These are phyloP conservation scores for Diorhabda sublineata DNA, from an alignment of 1,140 invertebrate species.

Conservation along the genomic window DNA sequence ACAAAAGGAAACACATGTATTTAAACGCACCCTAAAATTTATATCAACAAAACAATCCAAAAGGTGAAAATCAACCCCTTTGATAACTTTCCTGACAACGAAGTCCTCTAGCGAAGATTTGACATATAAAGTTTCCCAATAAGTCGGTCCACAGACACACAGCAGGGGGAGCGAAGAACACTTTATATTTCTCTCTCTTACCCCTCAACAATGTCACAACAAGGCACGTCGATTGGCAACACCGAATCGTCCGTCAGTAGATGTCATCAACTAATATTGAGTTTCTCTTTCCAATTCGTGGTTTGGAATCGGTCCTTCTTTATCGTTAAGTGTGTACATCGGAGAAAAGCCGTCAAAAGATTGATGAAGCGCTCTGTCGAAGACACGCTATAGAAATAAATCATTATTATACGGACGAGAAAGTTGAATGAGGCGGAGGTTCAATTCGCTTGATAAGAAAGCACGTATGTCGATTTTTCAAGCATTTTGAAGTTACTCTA, in stretches of 20 bases:
- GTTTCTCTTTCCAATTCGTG: background rate
- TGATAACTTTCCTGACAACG: background rate
- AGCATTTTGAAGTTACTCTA: background rate
- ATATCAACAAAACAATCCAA: background rate
- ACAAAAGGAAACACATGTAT: no score
- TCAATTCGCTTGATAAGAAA: background rate
- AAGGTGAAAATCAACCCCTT: constrained; percentile 1
- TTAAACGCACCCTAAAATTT: background rate
- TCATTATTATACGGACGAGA: constrained; percentile 20
- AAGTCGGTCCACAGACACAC: constrained; percentile 17
- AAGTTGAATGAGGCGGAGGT: background rate
- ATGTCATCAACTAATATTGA: constrained; percentile 25
- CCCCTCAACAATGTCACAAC: constrained; percentile 30
- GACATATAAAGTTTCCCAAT: constrained; percentile 24
- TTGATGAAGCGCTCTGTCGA: constrained; percentile 32
- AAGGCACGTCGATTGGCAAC: constrained; percentile 34
- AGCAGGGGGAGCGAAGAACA: constrained; percentile 10
- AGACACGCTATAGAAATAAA: constrained; percentile 30
- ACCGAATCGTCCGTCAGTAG: constrained; percentile 30
- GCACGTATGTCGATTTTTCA: background rate
- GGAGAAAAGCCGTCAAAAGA: constrained; percentile 19
- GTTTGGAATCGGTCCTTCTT: background rate
- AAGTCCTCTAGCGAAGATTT: constrained; percentile 9
- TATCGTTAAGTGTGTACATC: background rate
- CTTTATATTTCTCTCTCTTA: constrained; percentile 9